phyloP scores from a whole-genome alignment of 1,140 invertebrate genomes.

The Megathymus violae region DNA sequence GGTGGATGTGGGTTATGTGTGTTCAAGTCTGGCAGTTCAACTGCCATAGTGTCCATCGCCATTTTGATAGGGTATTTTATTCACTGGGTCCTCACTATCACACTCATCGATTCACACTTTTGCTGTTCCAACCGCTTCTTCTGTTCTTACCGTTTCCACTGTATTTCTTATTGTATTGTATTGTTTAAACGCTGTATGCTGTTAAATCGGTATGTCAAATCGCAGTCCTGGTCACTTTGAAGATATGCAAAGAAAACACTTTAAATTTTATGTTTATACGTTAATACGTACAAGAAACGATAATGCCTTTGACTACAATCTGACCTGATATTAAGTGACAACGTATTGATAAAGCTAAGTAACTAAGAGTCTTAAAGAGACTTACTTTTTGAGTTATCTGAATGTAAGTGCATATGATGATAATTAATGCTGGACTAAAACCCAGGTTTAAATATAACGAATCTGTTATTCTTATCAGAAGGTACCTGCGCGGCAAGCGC shows the following conservation, averaged over 20 bases:
- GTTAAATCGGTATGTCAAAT: no score
- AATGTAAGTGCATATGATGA: background rate
- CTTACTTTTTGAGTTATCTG: background rate
- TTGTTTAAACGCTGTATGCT: no score
- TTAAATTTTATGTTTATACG: no score
- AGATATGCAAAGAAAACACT: no score
- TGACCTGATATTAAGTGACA: no score
- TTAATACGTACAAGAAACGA: no score
- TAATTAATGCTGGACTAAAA: background rate
- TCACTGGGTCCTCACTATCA: slow-evolving; percentile 46
- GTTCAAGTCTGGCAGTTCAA: slow-evolving; percentile 76
- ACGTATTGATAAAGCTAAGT: no score
- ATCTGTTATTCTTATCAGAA: background rate
- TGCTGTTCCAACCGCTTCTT: slow-evolving; percentile 18
- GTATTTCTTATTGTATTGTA: no score
- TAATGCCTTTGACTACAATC: no score
- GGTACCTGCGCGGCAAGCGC: background rate
- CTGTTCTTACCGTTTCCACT: no score
- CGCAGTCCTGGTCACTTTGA: no score
- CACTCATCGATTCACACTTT: slow-evolving; percentile 41
- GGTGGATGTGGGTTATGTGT: slow-evolving; percentile 64
- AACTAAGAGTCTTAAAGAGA: background rate
- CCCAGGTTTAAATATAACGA: background rate
- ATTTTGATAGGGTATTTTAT: slow-evolving; percentile 56
- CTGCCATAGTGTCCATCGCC: slow-evolving; percentile 82